Evolutionary conservation across 64 coral and sea anemone species (phyloP), one percentile per base, ranked within the genome.

Genomic region (Hydrozoanthus tunicans): DNA sequence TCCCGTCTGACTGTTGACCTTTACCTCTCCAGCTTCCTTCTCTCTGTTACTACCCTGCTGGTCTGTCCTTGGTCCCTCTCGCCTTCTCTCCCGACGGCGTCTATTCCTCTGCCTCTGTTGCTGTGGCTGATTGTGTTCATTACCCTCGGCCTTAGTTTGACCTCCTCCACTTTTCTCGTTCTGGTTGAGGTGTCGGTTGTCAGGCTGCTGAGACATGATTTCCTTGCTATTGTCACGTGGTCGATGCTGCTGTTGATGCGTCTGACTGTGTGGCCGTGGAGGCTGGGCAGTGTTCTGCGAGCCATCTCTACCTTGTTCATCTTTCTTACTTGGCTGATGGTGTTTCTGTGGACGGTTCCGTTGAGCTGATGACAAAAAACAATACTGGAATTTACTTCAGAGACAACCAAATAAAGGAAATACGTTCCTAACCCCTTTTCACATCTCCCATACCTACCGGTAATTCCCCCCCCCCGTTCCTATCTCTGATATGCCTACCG

Each of bases 61-160:
- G 5, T 88, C 68, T 51, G 7, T 11, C 14, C 66, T 59, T 15
- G 5, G 53, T 75, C 20, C 69, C 5, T 88, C 84, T 13, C 54
- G 5, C 84, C 67, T 88, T 60, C 69, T 73, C 9, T 88, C 84
- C 8, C 68, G 69, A 9, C 69, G 68, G 6, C 56, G 84, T 6
- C 56, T 57, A 73, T 56, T 73, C 13, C 69, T 73, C 57, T 88
- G 84, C 53, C 84, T 88, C 70, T 88, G 84, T 9, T 58, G 69
- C 7, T 88, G 84, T 74, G 53, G 84, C 25, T 51, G 68, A 2
- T 74, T 56, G 4, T 74, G 68, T 73, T 73, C 68, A 23, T 43
- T 56, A 43, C 6, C 67, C 11, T 58, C 69, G 27, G 54, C 17
- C 53, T 43, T 88, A 12, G 20, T 8, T 60, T 32, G 53, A 59